These are phyloP conservation scores for Lepeophtheirus nordmannii DNA, from an alignment of 2,888 invertebrate genomes.

Conservation along the genomic window DNA sequence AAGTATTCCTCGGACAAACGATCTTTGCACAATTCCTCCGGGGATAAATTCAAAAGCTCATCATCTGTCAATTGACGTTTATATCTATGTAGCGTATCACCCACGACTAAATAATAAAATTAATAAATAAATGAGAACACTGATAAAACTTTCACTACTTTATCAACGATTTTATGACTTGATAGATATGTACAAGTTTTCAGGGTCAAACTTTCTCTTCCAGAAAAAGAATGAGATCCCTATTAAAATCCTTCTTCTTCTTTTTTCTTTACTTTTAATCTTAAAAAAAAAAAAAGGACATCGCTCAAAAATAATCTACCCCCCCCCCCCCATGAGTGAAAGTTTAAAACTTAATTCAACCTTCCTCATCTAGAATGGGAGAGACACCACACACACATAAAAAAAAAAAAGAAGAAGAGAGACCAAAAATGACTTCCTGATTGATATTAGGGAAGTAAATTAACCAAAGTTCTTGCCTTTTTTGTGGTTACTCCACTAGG, in stretches of 20 bases:
- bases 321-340: not conserved
- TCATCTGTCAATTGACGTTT: constrained; percentile 10
- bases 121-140: not conserved
- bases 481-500: too few species aligned
- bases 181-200: not conserved
- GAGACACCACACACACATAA: too few species aligned
- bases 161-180: not conserved
- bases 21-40: constrained; percentile 71
- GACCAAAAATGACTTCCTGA: too few species aligned
- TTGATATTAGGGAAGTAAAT: too few species aligned
- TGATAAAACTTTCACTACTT: not conserved
- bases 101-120: not conserved
- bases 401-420: too few species aligned
- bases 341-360: not conserved
- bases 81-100: not conserved
- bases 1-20: constrained; percentile 83
- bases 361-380: too few species aligned
- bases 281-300: not conserved
- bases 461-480: too few species aligned
- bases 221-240: too few species aligned
- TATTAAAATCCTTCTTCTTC: not conserved
- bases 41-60: constrained; percentile 27
- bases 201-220: not conserved
- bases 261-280: too few species aligned
- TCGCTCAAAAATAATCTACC: not conserved